Base-by-base conservation (phyloP, 2,797 vertebrate species). In the Lates japonicus region DNA sequence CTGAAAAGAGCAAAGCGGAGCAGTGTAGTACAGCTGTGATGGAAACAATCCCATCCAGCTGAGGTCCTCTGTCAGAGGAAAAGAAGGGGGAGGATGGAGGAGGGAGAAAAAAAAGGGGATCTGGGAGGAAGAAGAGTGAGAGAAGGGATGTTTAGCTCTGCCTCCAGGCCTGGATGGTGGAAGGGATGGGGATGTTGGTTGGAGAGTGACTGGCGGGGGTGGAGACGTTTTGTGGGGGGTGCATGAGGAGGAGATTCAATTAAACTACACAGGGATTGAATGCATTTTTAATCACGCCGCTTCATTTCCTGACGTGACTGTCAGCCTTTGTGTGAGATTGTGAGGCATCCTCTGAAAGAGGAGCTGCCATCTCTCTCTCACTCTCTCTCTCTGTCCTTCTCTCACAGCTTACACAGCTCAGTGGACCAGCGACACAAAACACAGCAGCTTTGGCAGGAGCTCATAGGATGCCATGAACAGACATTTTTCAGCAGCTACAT, bases 281-380 rank as follows among this genome's bases (percentile, higher is more conserved):
- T 93, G 90, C 90, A 93, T 94, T 92, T 94, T 93, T 94, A 94
- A 94, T 93, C 84, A 88, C 12, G 44, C 33, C 29, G 73, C 89
- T 84, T 86, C 78, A 72, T 89, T 92, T 91, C 87, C 89, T 88
- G 83, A 89, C 46, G 72, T 90, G 85, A 85, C 88, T 87, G 87
- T 83, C 88, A 87, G 86, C 72, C 78, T 91, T 90, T 92, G 87
- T 91, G 85, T 8, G 22, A 80, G 82, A 79, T 76, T 48, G 65
- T 20, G 68, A 88, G 82, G 65, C 80, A 54, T 83, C 70, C 60
- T 81, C 68, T 33, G 46, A 74, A 73, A 64, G 67, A 76, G 22
- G 61, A 76, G 78, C 68, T 78, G 78, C 88, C 57, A 74, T 76
- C 59, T 63, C 71, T 66, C 67, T 41, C 42, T 59, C 57, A 49